These are phyloP conservation scores for Gymnosoma rotundatum DNA, from an alignment of 2,888 invertebrate genomes.

Conservation along the genomic window DNA sequence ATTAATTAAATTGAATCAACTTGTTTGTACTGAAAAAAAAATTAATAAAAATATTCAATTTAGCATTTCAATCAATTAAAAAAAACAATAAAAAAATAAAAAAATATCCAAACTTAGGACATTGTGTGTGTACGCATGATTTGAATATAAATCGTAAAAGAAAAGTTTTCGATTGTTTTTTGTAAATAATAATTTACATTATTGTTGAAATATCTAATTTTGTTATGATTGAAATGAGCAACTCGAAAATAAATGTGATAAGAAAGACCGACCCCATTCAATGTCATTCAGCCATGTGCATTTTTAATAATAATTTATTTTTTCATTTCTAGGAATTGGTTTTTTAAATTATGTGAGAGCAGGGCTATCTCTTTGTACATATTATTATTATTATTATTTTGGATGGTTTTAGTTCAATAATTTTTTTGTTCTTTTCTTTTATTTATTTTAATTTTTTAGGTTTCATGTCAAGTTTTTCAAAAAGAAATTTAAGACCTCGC, in stretches of 20 bases:
- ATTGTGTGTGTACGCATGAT: conserved; percentile 20
- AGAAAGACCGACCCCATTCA: conserved; percentile 29
- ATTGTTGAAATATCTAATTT: conserved; percentile 68
- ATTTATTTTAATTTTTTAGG: conserved; percentile 45
- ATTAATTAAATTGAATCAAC: conserved; percentile 12
- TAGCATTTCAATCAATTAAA: too few relatives aligned
- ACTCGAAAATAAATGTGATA: conserved; percentile 62
- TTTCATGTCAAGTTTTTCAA: conserved; percentile 42
- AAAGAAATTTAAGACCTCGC: conserved; percentile 79
- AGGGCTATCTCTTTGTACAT: neutral
- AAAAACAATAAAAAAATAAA: too few relatives aligned
- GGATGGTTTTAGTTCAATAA: conserved; percentile 43
- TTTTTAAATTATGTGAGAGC: too few relatives aligned
- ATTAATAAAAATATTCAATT: neutral
- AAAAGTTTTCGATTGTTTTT: neutral
- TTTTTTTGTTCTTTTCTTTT: neutral
- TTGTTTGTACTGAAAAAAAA: conserved; percentile 2
- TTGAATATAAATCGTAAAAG: conserved; percentile 37
- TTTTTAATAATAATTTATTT: conserved; percentile 52
- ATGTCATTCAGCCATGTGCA: conserved; percentile 28
- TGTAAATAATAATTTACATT: conserved; percentile 60
- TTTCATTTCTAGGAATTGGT: neutral
- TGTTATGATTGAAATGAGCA: conserved; percentile 68
- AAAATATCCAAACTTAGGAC: conserved; percentile 16
- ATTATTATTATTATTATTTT: too few relatives aligned